Conservation (phyloP, 2,888 invertebrate species). For the Drosophila quinaria region DNA sequence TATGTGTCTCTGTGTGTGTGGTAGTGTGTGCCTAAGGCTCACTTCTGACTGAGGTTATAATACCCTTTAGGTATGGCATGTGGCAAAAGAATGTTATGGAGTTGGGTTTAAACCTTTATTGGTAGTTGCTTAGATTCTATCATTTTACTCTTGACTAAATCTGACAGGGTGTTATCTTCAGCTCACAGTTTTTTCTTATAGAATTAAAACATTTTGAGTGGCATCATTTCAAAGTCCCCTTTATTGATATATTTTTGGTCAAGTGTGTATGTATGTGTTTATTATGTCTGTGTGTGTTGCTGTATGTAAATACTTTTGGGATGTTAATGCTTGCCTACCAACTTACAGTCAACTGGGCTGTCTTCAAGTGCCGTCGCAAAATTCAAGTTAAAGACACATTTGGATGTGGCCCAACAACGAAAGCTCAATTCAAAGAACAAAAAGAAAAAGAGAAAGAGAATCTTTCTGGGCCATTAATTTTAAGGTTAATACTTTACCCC, state of each 20-base stretch:
- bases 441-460: slow-evolving; percentile 37
- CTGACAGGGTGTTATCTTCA: neutral
- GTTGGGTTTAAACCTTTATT: too few relatives aligned
- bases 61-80: neutral
- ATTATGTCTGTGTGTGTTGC: neutral
- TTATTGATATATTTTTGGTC: slow-evolving; percentile 8
- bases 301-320: slow-evolving; percentile 24
- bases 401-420: slow-evolving; percentile 44
- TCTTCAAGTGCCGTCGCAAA: slow-evolving; percentile 41
- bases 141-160: neutral
- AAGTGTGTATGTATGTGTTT: neutral
- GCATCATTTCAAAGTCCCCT: slow-evolving; percentile 3
- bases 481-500: slow-evolving; percentile 76
- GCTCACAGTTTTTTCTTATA: neutral
- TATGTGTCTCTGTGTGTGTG: neutral
- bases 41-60: neutral
- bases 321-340: slow-evolving; percentile 29
- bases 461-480: slow-evolving; percentile 78
- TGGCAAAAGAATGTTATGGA: neutral
- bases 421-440: slow-evolving; percentile 6
- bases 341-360: slow-evolving; percentile 22
- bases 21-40: slow-evolving; percentile 3
- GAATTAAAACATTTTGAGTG: slow-evolving; percentile 11
- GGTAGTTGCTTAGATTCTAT: neutral
- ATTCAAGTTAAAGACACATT: slow-evolving; percentile 78